Base-by-base conservation (phyloP, 2,113 vertebrate species). In the Catharus fuscescens region DNA sequence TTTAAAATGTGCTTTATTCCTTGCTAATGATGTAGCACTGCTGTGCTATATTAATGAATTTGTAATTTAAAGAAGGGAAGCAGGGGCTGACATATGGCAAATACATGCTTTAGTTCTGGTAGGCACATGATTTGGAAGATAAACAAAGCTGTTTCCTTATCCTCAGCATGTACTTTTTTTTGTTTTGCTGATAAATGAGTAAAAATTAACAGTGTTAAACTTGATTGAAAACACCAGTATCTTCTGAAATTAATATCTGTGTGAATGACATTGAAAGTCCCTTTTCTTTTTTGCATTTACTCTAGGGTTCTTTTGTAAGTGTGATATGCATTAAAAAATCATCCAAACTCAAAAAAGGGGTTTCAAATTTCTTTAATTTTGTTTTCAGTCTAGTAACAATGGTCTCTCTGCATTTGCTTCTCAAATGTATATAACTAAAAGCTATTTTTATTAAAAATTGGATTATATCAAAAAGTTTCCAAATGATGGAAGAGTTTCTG, bases 161-260 rank as follows among this genome's bases (percentile, higher is more conserved):
- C 64, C 77, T 86, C 70, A 79, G 54, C 74, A 69, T 90, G 71
- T 81, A 85, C 57, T 95, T 94, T 74, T 74, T 57, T 92, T 96
- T 95, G 62, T 94, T 94, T 94, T 87, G 72, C 94, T 95, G 84
- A 92, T 96, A 96, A 96, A 95, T 72, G 53, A 96, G 91, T 67
- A 97, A 93, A 94, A 90, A 95, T 81, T 91, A 91, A 83, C 80
- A 62, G 76, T 50, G 85, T 84, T 96, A 87, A 88, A 61, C 47
- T 54, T 21, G 70, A 93, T 52, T 91, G 86, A 86, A 92, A 93
- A 91, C 48, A 64, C 77, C 40, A 85, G 70, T 89, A 83, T 91
- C 79, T 53, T 69, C 12, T 78, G 53, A 92, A 88, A 83, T 88
- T 44, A 64, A 40, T 89, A 44, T 34, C 73, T 76, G 5, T 16